These are phyloP conservation scores for Phalacrocorax aristotelis DNA, from an alignment of 2,113 vertebrate genomes.

Conservation along the genomic window DNA sequence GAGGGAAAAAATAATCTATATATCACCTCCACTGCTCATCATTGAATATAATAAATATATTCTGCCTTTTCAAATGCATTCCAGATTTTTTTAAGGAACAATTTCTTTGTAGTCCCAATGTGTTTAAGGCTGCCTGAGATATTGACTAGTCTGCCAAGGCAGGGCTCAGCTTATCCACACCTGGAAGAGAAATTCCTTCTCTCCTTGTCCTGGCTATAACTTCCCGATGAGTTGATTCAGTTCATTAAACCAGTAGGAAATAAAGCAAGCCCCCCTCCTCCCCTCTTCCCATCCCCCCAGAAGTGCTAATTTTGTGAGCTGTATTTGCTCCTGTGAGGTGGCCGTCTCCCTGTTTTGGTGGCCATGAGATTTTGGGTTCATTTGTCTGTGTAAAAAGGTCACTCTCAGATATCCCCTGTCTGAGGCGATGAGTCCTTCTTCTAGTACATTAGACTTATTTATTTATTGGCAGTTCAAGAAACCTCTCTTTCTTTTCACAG, in stretches of 20 bases:
- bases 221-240: background rate
- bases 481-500: background rate
- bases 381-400: background rate
- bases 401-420: background rate
- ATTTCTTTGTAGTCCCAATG: background rate
- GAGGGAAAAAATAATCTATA: background rate
- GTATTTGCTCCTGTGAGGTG: background rate
- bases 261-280: background rate
- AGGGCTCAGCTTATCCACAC: background rate
- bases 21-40: background rate
- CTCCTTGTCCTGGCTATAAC: background rate
- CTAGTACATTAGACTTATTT: background rate
- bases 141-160: background rate
- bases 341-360: background rate
- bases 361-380: background rate
- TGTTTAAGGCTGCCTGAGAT: background rate
- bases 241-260: background rate
- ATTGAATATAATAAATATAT: background rate
- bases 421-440: background rate
- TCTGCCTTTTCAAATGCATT: background rate
- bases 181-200: background rate
- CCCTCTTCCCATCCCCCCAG: background rate
- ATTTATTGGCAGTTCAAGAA: background rate
- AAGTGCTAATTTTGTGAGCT: background rate
- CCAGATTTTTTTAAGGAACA: background rate